Percentiles rank a stretch among this genome's conserved stretches.
Conservation (phyloP, 2,113 vertebrate species). For the Apeltes quadracus region DNA sequence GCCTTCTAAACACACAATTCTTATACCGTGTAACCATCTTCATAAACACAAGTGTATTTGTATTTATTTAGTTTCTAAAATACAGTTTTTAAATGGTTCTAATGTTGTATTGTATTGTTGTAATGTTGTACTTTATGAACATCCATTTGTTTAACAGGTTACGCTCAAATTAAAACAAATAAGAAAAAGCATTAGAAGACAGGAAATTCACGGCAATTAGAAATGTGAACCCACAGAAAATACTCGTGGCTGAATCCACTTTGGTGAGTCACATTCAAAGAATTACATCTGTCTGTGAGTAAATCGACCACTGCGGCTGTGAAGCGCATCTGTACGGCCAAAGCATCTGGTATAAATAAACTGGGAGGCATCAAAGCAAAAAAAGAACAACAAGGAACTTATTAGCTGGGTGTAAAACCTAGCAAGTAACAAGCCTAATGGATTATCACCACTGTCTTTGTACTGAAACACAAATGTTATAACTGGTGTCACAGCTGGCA, state of each 20-base stretch:
- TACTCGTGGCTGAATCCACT: conserved; percentile 25
- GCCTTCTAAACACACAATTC: background rate
- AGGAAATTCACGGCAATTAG: background rate
- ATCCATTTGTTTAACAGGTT: conserved; percentile 5
- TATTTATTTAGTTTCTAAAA: conserved; percentile 1
- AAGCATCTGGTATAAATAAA: conserved; percentile 38
- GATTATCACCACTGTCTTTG: conserved; percentile 41
- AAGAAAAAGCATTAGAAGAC: conserved; percentile 8
- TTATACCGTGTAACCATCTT: background rate
- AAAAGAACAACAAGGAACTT: conserved; percentile 43
- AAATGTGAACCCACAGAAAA: conserved; percentile 23
- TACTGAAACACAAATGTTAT: conserved; percentile 35
- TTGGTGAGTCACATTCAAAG: conserved; percentile 24
- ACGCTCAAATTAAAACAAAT: conserved; percentile 12
- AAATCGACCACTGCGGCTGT: conserved; percentile 28
- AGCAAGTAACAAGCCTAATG: conserved; percentile 24
- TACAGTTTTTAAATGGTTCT: background rate
- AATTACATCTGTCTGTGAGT: conserved; percentile 50
- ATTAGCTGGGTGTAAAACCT: conserved; percentile 45
- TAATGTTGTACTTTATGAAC: background rate
- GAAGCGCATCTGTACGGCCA: conserved; percentile 16
- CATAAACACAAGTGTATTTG: background rate
- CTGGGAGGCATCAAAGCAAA: conserved; percentile 44
- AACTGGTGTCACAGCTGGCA: conserved; percentile 51
- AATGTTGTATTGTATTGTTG: background rate